Evolutionary conservation across 2,888 invertebrate genomes (phyloP).

Genomic region (Dyspetes luteomarginatus): DNA sequence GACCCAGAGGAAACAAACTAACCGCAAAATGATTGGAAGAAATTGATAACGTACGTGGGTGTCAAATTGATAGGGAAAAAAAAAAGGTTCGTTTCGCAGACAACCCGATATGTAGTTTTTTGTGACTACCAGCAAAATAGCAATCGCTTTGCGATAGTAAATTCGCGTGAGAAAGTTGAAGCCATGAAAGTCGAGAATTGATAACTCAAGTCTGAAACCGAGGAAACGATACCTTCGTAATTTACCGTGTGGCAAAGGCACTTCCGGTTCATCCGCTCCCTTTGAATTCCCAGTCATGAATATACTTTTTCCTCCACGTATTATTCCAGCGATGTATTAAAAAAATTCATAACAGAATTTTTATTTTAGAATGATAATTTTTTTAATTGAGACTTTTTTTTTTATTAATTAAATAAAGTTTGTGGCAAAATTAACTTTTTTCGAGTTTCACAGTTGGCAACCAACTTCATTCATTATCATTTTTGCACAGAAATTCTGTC

Average conservation of each 20-base stretch:
- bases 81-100: slow-evolving; percentile 24
- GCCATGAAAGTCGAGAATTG: slow-evolving; percentile 64
- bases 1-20: slow-evolving; percentile 68
- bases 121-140: slow-evolving; percentile 4
- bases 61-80: slow-evolving; percentile 66
- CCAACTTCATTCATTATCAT: slow-evolving; percentile 33
- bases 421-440: too few relatives aligned
- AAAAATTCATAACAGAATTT: neutral
- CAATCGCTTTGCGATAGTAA: slow-evolving; percentile 61
- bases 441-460: too few relatives aligned
- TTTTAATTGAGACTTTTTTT: too few relatives aligned
- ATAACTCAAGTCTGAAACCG: slow-evolving; percentile 53
- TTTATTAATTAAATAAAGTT: too few relatives aligned
- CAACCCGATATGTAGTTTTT: slow-evolving; percentile 39
- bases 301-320: neutral
- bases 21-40: slow-evolving; percentile 70
- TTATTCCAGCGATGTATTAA: neutral
- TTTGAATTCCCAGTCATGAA: too few relatives aligned
- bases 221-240: slow-evolving; percentile 63
- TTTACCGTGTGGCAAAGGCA: slow-evolving; percentile 59
- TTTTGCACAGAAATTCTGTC: slow-evolving; percentile 56
- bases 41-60: slow-evolving; percentile 69
- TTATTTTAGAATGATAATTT: neutral
- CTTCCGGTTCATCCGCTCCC: slow-evolving; percentile 56
- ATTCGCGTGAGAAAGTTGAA: slow-evolving; percentile 68